Base-by-base conservation (phyloP, 2,888 invertebrate species). In the Acanthococcus lagerstroemiae region DNA sequence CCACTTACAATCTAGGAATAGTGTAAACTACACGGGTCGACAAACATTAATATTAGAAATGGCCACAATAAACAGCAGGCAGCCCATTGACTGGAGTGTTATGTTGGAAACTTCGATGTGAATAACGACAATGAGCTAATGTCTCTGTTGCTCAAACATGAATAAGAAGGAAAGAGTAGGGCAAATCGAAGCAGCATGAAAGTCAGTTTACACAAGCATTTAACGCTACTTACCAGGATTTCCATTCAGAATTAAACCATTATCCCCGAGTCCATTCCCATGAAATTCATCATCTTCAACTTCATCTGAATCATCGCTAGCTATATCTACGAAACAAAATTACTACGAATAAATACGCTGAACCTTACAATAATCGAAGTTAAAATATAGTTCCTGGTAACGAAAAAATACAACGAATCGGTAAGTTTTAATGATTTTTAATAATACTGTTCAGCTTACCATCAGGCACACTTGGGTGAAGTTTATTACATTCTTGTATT, bases 401-500 rank as follows among this genome's bases (percentile, higher is more conserved):
- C 19, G 6, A 15, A 45, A 7, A 45, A n/a, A 15, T 5, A 45
- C 17, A 45, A 45, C 4, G 7, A 37, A 15, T 9, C 37, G 15
- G 7, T 37, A 37, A 37, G 7, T 9, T 37, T 37, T 15, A n/a
- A n/a, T n/a, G n/a, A n/a, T n/a, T n/a, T n/a, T n/a, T n/a, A n/a
- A n/a, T n/a, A n/a, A n/a, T n/a, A n/a, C n/a, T n/a, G 3, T 37
- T 37, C 2, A 37, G n/a, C 44, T 9, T 21, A 45, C 44, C 25
- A n/a, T 45, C 58, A n/a, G 45, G 45, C 5, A 9, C 4, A 48
- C n/a, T 24, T 9, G 61, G 30, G 26, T 61, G 61, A 4, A 61
- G 27, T 52, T 30, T 46, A 27, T 61, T 61, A 26, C 61, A 61
- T 19, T 46, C 30, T 30, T 61, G 61, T 15, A 61, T 50, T 17